Percentiles rank a stretch among this genome's conserved stretches.
Conservation (phyloP, 2,888 invertebrate species). For the Rotaria sp. region DNA sequence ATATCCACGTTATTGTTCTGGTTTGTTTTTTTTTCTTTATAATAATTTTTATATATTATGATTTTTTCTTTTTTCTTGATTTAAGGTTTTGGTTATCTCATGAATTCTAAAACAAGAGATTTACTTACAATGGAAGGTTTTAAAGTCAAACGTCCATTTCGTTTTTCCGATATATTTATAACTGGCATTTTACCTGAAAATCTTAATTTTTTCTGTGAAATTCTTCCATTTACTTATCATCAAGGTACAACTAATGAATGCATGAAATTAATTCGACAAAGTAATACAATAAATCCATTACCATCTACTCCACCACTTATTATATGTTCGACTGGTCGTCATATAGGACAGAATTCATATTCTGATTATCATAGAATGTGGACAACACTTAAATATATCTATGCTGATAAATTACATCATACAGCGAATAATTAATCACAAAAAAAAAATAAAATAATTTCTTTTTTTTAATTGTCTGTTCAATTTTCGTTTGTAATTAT, state of each 20-base stretch:
- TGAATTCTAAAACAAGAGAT: background rate
- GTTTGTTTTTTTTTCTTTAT: background rate
- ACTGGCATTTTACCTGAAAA: background rate
- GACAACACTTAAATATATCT: background rate
- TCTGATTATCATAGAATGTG: background rate
- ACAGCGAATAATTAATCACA: no score
- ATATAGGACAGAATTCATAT: background rate
- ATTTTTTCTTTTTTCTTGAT: background rate
- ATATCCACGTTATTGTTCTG: slow-evolving; percentile 15
- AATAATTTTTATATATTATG: background rate
- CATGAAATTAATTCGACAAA: background rate
- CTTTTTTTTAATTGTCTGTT: background rate
- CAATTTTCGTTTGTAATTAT: background rate
- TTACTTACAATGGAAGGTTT: background rate
- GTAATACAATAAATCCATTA: background rate
- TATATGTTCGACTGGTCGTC: background rate
- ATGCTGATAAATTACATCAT: background rate
- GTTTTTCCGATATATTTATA: slow-evolving; percentile 8
- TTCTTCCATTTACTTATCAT: background rate
- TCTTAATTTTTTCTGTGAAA: background rate
- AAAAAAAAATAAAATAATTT: background rate
- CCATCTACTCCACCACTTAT: background rate
- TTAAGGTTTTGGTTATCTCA: slow-evolving; percentile 14
- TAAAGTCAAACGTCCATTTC: background rate
- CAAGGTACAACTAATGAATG: background rate